Conservation (phyloP, 2,888 invertebrate genomes). For the Apotomis turbidana region DNA sequence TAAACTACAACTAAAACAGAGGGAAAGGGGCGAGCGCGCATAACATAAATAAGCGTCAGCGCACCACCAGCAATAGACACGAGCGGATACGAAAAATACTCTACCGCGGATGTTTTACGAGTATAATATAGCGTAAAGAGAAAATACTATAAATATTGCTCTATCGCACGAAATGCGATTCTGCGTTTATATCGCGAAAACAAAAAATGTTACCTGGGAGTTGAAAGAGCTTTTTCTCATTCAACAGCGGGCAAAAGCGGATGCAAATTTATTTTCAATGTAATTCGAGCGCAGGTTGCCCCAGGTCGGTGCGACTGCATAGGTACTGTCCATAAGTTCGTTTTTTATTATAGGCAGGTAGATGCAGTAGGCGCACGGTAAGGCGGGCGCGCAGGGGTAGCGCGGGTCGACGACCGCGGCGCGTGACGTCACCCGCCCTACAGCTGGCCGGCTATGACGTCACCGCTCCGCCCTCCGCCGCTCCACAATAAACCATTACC, state of each 20-base stretch:
- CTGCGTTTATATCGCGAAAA: conserved; percentile 9
- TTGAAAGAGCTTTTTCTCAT: conserved; percentile 31
- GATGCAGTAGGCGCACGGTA: conserved; percentile 53
- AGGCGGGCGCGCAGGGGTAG: conserved; percentile 66
- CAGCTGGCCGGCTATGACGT: conserved; percentile 78
- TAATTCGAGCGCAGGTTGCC: conserved; percentile 67
- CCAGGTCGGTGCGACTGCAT: conserved; percentile 69
- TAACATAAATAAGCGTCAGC: conserved; percentile 41
- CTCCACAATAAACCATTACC: conserved; percentile 63
- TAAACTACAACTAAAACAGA: conserved; percentile 52
- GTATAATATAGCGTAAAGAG: not conserved
- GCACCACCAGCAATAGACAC: conserved; percentile 23
- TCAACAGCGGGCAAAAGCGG: conserved; percentile 32
- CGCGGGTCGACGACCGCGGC: conserved; percentile 73
- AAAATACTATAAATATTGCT: conserved; percentile 10
- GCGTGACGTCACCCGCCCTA: conserved; percentile 81
- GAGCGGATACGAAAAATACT: conserved; percentile 10
- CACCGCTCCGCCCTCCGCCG: conserved; percentile 62
- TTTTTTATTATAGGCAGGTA: conserved; percentile 74
- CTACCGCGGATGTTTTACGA: conserved; percentile 10
- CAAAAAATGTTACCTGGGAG: conserved; percentile 19
- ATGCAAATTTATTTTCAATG: conserved; percentile 47
- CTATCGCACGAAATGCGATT: not conserved
- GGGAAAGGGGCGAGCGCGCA: conserved; percentile 34
- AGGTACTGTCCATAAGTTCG: conserved; percentile 64